Base-by-base conservation (phyloP, 2,797 vertebrate species). In the Syncerus caffer region DNA sequence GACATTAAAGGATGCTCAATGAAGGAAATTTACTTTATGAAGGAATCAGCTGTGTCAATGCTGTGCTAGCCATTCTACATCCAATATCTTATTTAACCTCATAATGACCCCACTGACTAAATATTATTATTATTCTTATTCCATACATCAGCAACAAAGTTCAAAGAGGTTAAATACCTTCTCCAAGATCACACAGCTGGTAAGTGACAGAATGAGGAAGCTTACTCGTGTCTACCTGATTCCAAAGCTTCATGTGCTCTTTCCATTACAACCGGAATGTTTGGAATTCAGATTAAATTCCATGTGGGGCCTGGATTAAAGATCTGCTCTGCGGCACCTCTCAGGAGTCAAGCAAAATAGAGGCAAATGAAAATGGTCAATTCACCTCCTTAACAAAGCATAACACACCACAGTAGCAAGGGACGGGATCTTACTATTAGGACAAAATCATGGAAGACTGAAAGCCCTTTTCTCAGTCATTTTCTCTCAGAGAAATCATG, bases 221-320 rank as follows among this genome's bases (percentile, higher is more conserved):
- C 80, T 89, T 27, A 25, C 6, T 21, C 19, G 31, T 14, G n/a
- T 71, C 83, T 92, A 51, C 25, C 78, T 67, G 87, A 53, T 71
- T 90, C 62, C 12, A 23, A 71, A 74, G 57, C 9, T 47, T 47
- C 93, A 31, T 84, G 57, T 86, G 42, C 34, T 90, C 85, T 95
- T 96, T 76, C 93, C 78, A 25, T 96, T 78, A 80, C 23, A 57
- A 27, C 12, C 12, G 62, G 62, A 97, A 95, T 88, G 90, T 57
- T 76, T 71, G 92, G 87, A 97, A 96, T 95, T 85, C 85, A 80
- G 80, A 25, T 94, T 95, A 45, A 82, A 55, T 95, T 96, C 85
- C 67, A 6, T n/a, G 92, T 93, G 57, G 38, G 83, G 60, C 60
- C 50, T 86, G 60, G 12, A 94, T 92, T 78, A 96, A 93, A 90